These are phyloP conservation scores for Agapetus fuscipes DNA, from an alignment of 2,888 invertebrate genomes.

Conservation along the genomic window DNA sequence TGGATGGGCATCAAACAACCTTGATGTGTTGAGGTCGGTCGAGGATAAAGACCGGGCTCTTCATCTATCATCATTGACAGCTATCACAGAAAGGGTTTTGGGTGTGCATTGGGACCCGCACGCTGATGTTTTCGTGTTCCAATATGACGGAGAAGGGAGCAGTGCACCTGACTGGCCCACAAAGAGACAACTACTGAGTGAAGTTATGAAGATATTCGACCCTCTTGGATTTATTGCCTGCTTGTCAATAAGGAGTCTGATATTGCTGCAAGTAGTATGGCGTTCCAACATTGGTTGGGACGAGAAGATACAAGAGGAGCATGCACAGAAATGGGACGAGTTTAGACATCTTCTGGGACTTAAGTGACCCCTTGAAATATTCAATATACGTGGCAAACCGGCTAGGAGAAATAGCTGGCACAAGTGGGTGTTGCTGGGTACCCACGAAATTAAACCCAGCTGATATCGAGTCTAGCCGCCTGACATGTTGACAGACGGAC, in stretches of 20 bases:
- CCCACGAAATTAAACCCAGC: constrained; percentile 19
- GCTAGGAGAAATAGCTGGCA: constrained; percentile 21
- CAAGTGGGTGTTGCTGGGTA: constrained; percentile 23
- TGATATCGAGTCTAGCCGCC: no score
- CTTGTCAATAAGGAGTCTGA: not conserved
- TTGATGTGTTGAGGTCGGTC: no score
- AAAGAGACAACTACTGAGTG: constrained; percentile 1
- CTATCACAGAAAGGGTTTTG: not conserved
- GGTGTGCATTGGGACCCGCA: constrained; percentile 1
- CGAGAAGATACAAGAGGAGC: not conserved
- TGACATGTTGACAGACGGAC: no score
- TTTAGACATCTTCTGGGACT: constrained; percentile 18
- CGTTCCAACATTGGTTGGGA: constrained; percentile 2
- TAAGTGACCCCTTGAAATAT: constrained; percentile 21
- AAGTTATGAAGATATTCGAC: constrained; percentile 3
- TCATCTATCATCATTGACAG: no score
- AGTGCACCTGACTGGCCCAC: no score
- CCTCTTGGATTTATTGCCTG: constrained; percentile 2
- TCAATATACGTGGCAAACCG: constrained; percentile 21
- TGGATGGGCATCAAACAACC: no score
- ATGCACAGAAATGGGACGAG: not conserved
- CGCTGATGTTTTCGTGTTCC: not conserved
- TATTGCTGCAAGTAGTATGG: constrained; percentile 3
- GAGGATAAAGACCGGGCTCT: no score
- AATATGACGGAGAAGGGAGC: not conserved